Conservation (phyloP, 1,140 invertebrate species). For the Pachyrhynchus sulphureomaculatus region DNA sequence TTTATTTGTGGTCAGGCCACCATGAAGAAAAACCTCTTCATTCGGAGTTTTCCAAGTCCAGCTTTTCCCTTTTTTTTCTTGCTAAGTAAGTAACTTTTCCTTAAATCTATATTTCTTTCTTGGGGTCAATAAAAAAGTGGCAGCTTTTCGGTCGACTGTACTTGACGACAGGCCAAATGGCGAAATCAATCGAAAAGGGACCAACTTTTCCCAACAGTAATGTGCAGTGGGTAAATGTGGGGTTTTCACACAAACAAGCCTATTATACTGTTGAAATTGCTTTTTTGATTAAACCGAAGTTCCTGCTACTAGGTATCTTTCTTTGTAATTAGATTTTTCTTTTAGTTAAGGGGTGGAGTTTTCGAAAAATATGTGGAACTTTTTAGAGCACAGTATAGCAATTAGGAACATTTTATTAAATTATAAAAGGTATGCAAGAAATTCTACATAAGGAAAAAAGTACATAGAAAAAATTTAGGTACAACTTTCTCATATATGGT, state of each 20-base stretch:
- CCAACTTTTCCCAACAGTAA: slow-evolving; percentile 18
- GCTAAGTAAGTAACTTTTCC: slow-evolving; percentile 32
- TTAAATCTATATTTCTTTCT: slow-evolving; percentile 33
- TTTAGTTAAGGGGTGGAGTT: neutral
- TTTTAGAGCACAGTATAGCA: too few species aligned
- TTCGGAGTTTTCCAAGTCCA: slow-evolving; percentile 12
- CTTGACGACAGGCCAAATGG: slow-evolving; percentile 34
- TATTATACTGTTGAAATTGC: slow-evolving; percentile 16
- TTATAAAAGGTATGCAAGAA: too few species aligned
- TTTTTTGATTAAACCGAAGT: slow-evolving; percentile 16
- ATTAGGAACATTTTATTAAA: too few species aligned
- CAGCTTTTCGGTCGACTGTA: slow-evolving; percentile 30
- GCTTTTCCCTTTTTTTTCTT: slow-evolving; percentile 21
- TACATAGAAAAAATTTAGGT: too few species aligned
- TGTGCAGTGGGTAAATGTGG: neutral
- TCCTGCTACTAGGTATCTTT: neutral
- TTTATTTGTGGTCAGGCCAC: slow-evolving; percentile 31
- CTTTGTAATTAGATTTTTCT: neutral
- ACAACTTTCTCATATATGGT: too few species aligned
- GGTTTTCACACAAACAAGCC: neutral
- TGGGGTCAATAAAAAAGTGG: slow-evolving; percentile 32
- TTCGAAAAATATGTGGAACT: too few species aligned
- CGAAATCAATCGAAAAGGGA: slow-evolving; percentile 33
- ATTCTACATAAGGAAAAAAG: too few species aligned
- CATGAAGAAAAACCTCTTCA: slow-evolving; percentile 30